Evolutionary conservation across 2,113 vertebrate species (phyloP).

Genomic region (Phyllostomus discolor): DNA sequence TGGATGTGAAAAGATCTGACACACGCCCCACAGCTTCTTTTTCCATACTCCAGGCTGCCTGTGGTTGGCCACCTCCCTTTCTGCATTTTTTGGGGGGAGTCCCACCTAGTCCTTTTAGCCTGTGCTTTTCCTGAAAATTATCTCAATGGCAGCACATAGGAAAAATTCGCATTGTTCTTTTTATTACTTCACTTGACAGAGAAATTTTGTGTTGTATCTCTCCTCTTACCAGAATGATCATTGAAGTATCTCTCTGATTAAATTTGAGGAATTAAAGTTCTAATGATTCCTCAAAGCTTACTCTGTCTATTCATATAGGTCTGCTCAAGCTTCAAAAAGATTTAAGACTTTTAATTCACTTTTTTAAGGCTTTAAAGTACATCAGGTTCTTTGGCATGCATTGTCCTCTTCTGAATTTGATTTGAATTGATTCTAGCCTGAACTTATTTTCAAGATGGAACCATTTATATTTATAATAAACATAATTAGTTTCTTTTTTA

Average conservation of each 20-base stretch:
- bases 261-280: slow-evolving; percentile 47
- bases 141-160: background rate
- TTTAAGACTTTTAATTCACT: slow-evolving; percentile 18
- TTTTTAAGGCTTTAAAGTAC: background rate
- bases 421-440: background rate
- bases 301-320: background rate
- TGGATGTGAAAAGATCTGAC: background rate
- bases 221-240: slow-evolving; percentile 11
- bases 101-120: background rate
- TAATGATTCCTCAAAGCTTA: background rate
- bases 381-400: background rate
- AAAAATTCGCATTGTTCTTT: background rate
- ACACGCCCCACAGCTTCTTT: background rate
- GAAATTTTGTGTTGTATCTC: background rate
- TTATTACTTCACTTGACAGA: background rate
- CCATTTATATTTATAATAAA: background rate
- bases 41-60: background rate
- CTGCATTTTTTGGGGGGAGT: background rate
- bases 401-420: slow-evolving; percentile 12
- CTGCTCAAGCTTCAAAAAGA: background rate
- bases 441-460: background rate
- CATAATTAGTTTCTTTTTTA: background rate
- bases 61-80: background rate
- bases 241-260: background rate
- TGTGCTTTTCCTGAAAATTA: background rate